phyloP scores from a whole-genome alignment of 2,113 vertebrate genomes.

The Cariama cristata region DNA sequence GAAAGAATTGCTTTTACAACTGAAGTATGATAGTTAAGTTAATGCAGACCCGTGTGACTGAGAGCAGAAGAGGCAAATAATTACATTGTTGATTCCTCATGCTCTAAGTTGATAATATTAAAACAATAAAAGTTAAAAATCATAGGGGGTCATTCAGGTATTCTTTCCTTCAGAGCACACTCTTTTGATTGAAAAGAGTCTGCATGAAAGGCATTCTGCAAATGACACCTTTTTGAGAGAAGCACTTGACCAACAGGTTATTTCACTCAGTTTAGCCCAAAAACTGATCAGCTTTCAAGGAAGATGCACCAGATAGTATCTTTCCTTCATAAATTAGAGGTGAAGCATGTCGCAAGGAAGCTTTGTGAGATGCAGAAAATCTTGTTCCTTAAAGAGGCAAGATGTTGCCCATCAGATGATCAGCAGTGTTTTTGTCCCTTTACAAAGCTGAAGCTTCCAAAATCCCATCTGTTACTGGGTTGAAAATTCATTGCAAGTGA shows the following conservation, averaged over 20 bases:
- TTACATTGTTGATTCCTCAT: background rate
- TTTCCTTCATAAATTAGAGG: background rate
- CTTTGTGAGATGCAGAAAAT: background rate
- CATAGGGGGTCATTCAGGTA: background rate
- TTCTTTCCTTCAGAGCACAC: background rate
- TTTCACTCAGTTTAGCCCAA: background rate
- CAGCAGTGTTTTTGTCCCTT: background rate
- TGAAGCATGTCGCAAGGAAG: background rate
- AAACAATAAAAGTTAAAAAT: background rate
- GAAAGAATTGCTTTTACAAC: background rate
- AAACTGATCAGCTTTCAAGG: background rate
- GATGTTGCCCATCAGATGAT: background rate
- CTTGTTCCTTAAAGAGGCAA: background rate
- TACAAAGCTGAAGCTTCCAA: background rate
- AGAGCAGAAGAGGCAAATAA: background rate
- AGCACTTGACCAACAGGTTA: fast-evolving
- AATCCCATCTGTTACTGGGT: background rate
- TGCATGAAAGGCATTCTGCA: background rate
- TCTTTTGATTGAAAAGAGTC: background rate
- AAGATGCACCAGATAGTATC: background rate
- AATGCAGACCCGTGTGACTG: background rate
- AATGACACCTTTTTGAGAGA: background rate
- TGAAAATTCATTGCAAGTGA: background rate
- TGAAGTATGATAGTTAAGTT: background rate
- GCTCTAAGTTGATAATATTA: background rate